A percentile compares a stretch with the other conserved stretches of the same genome.
Conservation (phyloP, 2,113 vertebrate species). For the Phaetusa simplex region DNA sequence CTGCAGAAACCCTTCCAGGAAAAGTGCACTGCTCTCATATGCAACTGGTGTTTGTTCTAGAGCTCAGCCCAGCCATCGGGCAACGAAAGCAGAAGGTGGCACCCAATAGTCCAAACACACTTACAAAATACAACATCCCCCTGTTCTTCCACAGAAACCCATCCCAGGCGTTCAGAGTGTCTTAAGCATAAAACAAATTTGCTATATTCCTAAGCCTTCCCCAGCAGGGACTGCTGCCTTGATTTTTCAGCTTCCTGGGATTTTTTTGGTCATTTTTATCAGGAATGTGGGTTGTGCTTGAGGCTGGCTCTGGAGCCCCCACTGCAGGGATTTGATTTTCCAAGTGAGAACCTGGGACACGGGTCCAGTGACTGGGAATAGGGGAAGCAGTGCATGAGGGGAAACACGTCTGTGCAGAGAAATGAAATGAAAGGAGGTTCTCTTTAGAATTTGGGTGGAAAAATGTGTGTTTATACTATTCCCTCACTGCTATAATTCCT, state of each 20-base stretch:
- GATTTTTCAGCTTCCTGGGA: not conserved
- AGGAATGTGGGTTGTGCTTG: not conserved
- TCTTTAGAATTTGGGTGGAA: not conserved
- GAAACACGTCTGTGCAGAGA: rapidly evolving
- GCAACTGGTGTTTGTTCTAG: not conserved
- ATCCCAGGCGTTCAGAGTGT: not conserved
- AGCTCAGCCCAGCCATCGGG: too few species aligned
- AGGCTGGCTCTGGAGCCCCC: not conserved
- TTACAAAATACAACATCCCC: not conserved
- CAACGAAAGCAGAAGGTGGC: not conserved
- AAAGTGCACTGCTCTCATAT: not conserved
- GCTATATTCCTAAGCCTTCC: not conserved
- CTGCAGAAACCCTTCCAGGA: not conserved
- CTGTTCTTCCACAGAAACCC: too few species aligned
- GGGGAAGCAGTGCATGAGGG: not conserved
- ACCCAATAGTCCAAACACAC: not conserved
- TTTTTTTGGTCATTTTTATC: not conserved
- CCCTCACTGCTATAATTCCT: not conserved
- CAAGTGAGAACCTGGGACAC: rapidly evolving
- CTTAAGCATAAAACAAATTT: not conserved
- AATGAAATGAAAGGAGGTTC: not conserved
- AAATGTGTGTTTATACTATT: not conserved
- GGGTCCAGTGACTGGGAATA: not conserved
- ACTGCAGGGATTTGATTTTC: not conserved
- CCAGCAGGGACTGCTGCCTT: rapidly evolving